These are phyloP conservation scores for Cottoperca gobio DNA, from an alignment of 2,797 vertebrate genomes.

Conservation along the genomic window DNA sequence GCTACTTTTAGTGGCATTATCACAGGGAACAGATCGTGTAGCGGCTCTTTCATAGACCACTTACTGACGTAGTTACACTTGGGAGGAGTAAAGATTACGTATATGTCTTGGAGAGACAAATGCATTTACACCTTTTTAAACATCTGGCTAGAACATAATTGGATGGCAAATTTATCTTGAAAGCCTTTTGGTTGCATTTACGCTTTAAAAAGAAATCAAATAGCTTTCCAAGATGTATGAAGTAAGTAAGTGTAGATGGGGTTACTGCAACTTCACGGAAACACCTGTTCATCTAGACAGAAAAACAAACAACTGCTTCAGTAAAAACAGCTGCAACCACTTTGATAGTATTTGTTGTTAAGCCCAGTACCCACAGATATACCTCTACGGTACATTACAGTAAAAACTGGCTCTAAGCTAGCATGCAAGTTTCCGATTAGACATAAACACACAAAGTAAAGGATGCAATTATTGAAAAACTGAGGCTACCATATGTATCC, in stretches of 20 bases:
- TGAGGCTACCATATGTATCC: not conserved
- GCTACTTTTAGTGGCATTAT: not conserved
- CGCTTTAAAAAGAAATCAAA: no score
- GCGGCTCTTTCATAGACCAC: not conserved
- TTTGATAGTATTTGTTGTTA: slow-evolving; percentile 39
- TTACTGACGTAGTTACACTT: not conserved
- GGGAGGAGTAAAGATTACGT: not conserved
- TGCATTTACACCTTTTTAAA: not conserved
- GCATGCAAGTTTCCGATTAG: slow-evolving; percentile 28
- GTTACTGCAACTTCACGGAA: slow-evolving; percentile 11
- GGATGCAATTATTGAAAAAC: not conserved
- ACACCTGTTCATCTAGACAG: slow-evolving; percentile 50
- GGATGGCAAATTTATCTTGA: not conserved
- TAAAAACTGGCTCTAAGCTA: not conserved
- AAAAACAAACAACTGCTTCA: slow-evolving; percentile 20
- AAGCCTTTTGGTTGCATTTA: no score
- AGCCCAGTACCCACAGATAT: slow-evolving; percentile 7
- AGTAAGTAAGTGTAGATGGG: not conserved
- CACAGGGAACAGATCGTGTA: not conserved
- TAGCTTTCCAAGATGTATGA: not conserved
- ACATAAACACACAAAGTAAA: slow-evolving; percentile 27
- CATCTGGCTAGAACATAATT: not conserved
- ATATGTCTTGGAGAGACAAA: not conserved
- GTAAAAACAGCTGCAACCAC: slow-evolving; percentile 51
- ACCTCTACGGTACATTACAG: slow-evolving; percentile 29